Evolutionary conservation across 2,888 invertebrate genomes (phyloP).

Genomic region (Callimorpha dominula): DNA sequence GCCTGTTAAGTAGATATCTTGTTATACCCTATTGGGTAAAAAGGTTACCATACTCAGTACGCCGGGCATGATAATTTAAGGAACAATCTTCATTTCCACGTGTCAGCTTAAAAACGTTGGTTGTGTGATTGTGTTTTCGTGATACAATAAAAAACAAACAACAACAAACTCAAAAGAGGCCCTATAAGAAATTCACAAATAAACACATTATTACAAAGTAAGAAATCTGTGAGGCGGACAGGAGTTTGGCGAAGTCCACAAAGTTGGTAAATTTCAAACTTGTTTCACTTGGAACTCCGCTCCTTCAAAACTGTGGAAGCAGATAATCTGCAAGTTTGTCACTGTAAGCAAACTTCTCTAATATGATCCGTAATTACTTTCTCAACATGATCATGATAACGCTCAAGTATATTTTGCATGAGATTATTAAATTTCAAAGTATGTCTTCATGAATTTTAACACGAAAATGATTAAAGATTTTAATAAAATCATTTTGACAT

Average conservation of each 20-base stretch:
- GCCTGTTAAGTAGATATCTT: conserved; percentile 44
- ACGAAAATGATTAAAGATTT: conserved; percentile 15
- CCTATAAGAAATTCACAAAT: conserved; percentile 50
- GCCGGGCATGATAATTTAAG: neutral
- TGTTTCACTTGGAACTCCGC: conserved; percentile 65
- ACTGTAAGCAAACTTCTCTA: conserved; percentile 69
- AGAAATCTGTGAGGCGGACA: conserved; percentile 56
- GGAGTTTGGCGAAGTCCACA: conserved; percentile 64
- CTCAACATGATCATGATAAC: conserved; percentile 57
- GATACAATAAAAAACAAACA: neutral
- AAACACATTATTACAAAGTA: conserved; percentile 64
- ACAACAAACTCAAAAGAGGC: too few relatives aligned
- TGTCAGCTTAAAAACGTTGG: neutral
- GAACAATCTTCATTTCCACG: neutral
- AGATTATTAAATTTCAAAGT: conserved; percentile 33
- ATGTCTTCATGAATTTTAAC: conserved; percentile 23
- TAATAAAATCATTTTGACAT: neutral
- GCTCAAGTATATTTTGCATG: conserved; percentile 34
- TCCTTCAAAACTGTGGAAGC: conserved; percentile 73
- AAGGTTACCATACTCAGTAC: conserved; percentile 28
- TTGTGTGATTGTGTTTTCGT: neutral
- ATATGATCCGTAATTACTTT: conserved; percentile 73
- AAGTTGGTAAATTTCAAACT: conserved; percentile 71
- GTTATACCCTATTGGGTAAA: conserved; percentile 41
- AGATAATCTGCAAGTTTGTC: conserved; percentile 79